These are phyloP conservation scores for Gadopsis marmoratus DNA, from an alignment of 2,797 vertebrate species.

Conservation along the genomic window DNA sequence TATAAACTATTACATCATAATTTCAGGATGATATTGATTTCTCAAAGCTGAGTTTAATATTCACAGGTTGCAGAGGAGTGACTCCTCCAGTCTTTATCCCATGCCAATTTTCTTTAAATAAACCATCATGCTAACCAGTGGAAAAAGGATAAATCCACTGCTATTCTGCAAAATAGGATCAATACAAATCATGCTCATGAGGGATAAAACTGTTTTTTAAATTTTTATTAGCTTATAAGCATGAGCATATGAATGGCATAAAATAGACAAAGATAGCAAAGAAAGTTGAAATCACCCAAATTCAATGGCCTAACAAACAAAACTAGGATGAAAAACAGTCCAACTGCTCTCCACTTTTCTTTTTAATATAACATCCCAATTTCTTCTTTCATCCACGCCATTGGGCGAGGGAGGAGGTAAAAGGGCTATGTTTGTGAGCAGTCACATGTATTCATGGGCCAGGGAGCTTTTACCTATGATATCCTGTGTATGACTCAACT, in stretches of 20 bases:
- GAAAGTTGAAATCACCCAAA: neutral
- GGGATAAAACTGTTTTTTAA: neutral
- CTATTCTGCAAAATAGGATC: constrained; percentile 10
- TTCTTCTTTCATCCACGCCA: neutral
- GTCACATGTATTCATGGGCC: neutral
- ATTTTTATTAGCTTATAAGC: neutral
- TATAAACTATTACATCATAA: constrained; percentile 5
- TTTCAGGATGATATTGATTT: constrained; percentile 35
- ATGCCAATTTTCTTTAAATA: constrained; percentile 54
- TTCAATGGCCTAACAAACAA: constrained; percentile 2
- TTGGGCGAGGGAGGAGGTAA: neutral
- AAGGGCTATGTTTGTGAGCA: neutral
- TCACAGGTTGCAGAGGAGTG: constrained; percentile 28
- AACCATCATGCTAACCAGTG: neutral
- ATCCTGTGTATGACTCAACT: neutral
- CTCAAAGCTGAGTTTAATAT: constrained; percentile 33
- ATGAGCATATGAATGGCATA: constrained; percentile 4
- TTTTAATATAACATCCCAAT: neutral
- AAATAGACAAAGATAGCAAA: neutral
- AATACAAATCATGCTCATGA: neutral
- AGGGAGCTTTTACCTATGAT: neutral
- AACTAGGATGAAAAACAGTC: neutral
- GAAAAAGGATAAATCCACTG: neutral
- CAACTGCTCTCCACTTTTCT: neutral
- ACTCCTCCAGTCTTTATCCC: constrained; percentile 45